These are phyloP conservation scores for Pseudochirops cupreus DNA, from an alignment of 2,797 vertebrate genomes.

Conservation along the genomic window DNA sequence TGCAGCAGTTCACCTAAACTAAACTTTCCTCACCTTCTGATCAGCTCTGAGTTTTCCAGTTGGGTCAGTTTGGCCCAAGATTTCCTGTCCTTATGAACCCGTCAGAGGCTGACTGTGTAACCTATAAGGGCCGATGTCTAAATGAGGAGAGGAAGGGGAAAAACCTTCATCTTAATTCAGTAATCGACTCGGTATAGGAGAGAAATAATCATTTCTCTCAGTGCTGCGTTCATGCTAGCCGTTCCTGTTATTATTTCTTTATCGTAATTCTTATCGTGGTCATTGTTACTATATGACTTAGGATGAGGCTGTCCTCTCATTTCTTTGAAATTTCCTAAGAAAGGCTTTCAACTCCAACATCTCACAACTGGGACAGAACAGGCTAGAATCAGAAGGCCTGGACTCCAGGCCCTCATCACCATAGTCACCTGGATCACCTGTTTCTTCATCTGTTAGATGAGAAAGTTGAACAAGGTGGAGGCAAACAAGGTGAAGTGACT, in stretches of 20 bases:
- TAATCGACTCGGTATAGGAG: not conserved
- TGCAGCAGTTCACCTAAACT: no score
- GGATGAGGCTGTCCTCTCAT: not conserved
- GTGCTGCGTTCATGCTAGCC: not conserved
- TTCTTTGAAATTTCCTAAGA: not conserved
- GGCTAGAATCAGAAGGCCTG: not conserved
- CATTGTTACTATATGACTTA: not conserved
- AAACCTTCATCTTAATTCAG: no score
- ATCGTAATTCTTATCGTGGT: not conserved
- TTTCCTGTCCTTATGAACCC: no score
- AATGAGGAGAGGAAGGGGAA: no score
- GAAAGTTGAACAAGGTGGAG: not conserved
- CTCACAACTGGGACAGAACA: not conserved
- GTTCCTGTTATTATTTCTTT: not conserved
- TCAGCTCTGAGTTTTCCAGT: no score
- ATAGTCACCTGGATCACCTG: no score
- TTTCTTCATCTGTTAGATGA: not conserved
- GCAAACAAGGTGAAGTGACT: not conserved
- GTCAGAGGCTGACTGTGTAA: no score
- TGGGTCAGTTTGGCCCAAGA: no score
- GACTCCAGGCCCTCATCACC: not conserved
- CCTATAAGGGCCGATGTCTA: no score
- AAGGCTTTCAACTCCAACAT: not conserved
- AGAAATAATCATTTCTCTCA: not conserved
- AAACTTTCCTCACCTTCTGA: no score